A percentile compares a stretch with the other conserved stretches of the same genome.
Conservation (phyloP, 2,113 vertebrate species). For the Gallinago media region DNA sequence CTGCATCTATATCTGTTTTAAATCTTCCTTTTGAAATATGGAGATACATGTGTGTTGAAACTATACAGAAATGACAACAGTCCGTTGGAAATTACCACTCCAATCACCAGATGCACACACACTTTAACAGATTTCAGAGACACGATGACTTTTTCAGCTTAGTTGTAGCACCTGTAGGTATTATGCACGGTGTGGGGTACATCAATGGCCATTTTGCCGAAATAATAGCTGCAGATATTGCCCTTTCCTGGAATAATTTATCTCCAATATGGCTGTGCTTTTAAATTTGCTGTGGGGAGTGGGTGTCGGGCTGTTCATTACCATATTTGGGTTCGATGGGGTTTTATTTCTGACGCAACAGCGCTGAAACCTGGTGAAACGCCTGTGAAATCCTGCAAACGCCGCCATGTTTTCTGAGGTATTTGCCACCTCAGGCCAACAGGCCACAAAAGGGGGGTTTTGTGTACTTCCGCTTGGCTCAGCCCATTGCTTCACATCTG, state of each 20-base stretch:
- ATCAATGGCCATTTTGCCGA: rapidly evolving
- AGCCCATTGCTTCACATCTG: neutral
- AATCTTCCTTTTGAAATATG: neutral
- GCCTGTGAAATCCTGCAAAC: neutral
- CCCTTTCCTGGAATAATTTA: neutral
- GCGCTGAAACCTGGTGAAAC: rapidly evolving
- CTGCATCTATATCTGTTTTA: neutral
- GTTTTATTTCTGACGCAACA: rapidly evolving
- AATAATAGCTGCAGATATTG: neutral
- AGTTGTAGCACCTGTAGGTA: neutral
- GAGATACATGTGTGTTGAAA: neutral
- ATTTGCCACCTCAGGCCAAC: neutral
- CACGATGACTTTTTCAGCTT: neutral
- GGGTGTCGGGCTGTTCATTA: rapidly evolving
- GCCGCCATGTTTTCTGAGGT: rapidly evolving
- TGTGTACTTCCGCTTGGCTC: neutral
- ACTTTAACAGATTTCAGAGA: neutral
- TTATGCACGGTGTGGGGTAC: rapidly evolving
- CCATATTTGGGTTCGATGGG: rapidly evolving
- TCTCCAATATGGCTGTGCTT: neutral
- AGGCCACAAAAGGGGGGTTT: neutral
- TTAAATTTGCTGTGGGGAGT: neutral
- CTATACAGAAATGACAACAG: neutral
- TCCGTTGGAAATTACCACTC: neutral
- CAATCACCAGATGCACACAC: neutral